Percentiles rank a stretch among this genome's conserved stretches.
phyloP scores from a whole-genome alignment of 2,113 vertebrate species.

The Saguinus imperator region DNA sequence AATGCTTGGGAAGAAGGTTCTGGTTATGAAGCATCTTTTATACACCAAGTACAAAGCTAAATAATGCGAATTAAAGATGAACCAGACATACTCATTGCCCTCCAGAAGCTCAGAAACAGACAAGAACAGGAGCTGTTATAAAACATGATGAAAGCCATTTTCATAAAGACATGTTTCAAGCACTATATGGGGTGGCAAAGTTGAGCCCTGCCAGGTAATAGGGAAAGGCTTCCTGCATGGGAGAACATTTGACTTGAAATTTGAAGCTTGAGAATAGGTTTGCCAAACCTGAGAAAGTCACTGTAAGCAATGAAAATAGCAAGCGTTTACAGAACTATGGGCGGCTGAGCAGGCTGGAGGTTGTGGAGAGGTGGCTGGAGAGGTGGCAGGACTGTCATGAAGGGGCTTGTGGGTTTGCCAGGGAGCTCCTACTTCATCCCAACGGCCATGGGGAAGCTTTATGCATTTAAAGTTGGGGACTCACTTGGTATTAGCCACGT shows the following conservation, averaged over 20 bases:
- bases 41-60: neutral
- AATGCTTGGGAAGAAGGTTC: neutral
- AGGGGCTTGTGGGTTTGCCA: neutral
- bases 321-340: neutral
- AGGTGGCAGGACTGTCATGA: neutral
- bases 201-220: neutral
- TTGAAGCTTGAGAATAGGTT: neutral
- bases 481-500: neutral
- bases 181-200: neutral
- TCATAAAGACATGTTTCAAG: neutral
- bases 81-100: neutral
- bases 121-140: neutral
- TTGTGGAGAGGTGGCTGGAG: neutral
- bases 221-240: neutral
- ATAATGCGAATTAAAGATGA: conserved; percentile 15
- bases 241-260: neutral
- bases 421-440: neutral
- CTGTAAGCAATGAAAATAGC: neutral
- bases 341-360: neutral
- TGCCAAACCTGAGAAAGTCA: neutral
- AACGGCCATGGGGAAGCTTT: too few relatives aligned
- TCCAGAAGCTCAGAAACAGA: neutral
- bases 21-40: neutral
- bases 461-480: neutral
- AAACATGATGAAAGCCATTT: neutral